Percentiles rank a stretch among this genome's conserved stretches.
Conservation (phyloP, 2,113 vertebrate species). For the Genyomyrus donnyi region DNA sequence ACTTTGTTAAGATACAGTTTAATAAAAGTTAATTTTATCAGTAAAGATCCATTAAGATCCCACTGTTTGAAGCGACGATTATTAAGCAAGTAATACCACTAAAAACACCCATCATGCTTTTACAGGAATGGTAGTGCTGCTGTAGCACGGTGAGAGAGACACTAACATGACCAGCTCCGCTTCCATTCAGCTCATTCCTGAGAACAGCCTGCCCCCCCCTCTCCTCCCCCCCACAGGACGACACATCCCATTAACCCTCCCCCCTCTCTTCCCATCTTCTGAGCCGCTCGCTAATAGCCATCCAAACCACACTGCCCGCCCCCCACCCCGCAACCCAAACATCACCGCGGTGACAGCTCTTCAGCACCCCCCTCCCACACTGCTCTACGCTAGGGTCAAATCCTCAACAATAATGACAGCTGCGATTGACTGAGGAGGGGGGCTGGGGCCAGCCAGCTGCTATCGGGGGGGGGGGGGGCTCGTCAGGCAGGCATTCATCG, state of each 20-base stretch:
- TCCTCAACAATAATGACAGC: conserved; percentile 89
- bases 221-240: too few species aligned
- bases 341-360: conserved; percentile 58
- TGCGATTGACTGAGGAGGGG: conserved; percentile 72
- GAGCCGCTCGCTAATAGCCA: conserved; percentile 49
- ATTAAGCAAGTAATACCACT: neutral
- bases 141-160: too few species aligned
- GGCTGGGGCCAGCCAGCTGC: conserved; percentile 62
- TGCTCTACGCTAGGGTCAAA: conserved; percentile 62
- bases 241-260: neutral
- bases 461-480: conserved; percentile 35
- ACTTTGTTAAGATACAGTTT: neutral
- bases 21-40: neutral
- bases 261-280: neutral
- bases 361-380: conserved; percentile 56
- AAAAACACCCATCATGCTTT: neutral
- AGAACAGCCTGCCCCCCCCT: neutral
- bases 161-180: neutral
- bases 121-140: neutral
- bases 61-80: neutral
- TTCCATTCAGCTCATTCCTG: neutral
- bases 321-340: conserved; percentile 40
- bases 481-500: neutral
- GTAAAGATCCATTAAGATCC: neutral
- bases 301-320: conserved; percentile 59